phyloP scores from a whole-genome alignment of 1,140 invertebrate species.

The Penaeus indicus region DNA sequence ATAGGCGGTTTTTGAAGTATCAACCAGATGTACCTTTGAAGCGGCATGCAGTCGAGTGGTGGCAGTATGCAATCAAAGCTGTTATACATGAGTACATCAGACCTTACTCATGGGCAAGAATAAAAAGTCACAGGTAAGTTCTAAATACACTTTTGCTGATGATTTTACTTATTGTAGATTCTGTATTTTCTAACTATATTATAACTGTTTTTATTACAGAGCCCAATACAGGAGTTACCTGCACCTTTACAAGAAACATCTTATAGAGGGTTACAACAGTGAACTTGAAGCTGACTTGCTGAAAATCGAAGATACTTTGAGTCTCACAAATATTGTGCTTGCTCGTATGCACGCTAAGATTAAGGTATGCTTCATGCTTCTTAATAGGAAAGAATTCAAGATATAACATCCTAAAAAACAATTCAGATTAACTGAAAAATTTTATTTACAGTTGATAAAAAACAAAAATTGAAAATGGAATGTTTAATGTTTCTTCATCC shows the following conservation, averaged over 20 bases:
- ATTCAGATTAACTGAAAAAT: too few relatives aligned
- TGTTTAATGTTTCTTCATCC: too few relatives aligned
- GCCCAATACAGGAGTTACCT: constrained; percentile 81
- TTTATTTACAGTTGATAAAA: too few relatives aligned
- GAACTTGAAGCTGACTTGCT: constrained; percentile 81
- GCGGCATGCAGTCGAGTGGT: constrained; percentile 76
- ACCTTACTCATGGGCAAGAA: constrained; percentile 81
- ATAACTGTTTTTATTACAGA: constrained; percentile 69
- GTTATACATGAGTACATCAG: constrained; percentile 80
- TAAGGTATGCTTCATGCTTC: constrained; percentile 72
- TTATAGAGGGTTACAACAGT: constrained; percentile 80
- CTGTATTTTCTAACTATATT: too few relatives aligned
- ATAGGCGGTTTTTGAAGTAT: constrained; percentile 75
- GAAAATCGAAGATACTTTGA: constrained; percentile 81
- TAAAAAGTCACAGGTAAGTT: constrained; percentile 77
- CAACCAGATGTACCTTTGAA: constrained; percentile 71
- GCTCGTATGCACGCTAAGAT: constrained; percentile 85
- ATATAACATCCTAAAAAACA: too few relatives aligned
- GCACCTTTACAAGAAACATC: constrained; percentile 80
- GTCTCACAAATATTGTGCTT: constrained; percentile 82
- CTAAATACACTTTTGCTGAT: background rate
- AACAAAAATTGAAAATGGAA: too few relatives aligned
- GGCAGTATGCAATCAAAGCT: constrained; percentile 83
- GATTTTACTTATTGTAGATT: too few relatives aligned
- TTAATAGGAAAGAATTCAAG: background rate